A percentile compares a stretch with the other conserved stretches of the same genome.
phyloP scores from a whole-genome alignment of 64 coral and sea anemone species.

The Dendronephthya gigantea region DNA sequence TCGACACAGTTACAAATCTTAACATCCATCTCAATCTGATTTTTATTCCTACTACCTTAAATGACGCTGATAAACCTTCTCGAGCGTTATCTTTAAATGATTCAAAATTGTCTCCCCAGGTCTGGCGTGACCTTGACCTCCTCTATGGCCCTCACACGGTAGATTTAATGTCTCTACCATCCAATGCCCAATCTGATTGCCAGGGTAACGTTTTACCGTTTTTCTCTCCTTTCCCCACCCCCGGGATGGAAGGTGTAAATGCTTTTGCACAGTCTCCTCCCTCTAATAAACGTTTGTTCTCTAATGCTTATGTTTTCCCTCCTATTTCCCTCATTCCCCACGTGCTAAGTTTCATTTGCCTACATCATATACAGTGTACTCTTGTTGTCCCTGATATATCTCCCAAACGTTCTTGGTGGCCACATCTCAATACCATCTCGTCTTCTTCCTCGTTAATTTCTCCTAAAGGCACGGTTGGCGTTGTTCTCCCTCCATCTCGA shows the following conservation, averaged over 20 bases:
- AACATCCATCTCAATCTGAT: neutral
- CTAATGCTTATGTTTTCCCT: slow-evolving; percentile 33
- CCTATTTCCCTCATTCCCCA: slow-evolving; percentile 10
- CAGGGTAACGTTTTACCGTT: neutral
- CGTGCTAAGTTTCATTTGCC: neutral
- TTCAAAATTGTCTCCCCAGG: neutral
- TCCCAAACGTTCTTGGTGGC: no score
- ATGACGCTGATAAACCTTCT: neutral
- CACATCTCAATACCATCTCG: neutral
- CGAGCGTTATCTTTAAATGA: neutral
- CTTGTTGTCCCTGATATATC: no score
- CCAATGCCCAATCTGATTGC: neutral
- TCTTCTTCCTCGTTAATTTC: slow-evolving; percentile 15
- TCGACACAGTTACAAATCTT: neutral
- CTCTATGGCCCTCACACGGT: neutral
- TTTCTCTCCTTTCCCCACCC: slow-evolving; percentile 3
- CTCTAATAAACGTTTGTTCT: neutral
- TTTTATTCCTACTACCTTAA: neutral
- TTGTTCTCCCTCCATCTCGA: no score
- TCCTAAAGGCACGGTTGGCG: neutral
- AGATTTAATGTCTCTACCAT: neutral
- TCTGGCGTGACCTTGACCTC: neutral
- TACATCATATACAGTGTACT: neutral
- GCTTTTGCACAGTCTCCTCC: neutral
- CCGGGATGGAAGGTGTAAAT: slow-evolving; percentile 16